A percentile compares a stretch with the other conserved stretches of the same genome.
Evolutionary conservation across 2,113 vertebrate species (phyloP).

Genomic region (Phylloscopus whistleri): DNA sequence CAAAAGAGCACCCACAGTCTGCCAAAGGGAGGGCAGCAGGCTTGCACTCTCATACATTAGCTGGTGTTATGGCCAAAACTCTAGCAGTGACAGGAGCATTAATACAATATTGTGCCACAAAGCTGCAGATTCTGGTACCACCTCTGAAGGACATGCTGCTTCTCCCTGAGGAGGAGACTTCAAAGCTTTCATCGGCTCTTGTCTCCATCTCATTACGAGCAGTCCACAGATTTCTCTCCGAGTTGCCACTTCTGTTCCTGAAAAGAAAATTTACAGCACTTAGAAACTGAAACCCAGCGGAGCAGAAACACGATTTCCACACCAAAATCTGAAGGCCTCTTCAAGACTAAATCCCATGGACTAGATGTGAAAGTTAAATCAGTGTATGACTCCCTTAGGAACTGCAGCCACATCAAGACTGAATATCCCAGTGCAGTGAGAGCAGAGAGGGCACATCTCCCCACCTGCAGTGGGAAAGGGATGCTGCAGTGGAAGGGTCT

Average conservation of each 20-base stretch:
- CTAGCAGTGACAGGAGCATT: not conserved
- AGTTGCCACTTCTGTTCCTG: not conserved
- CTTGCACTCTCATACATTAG: not conserved
- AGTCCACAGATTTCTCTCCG: not conserved
- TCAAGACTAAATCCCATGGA: not conserved
- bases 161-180: not conserved
- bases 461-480: not conserved
- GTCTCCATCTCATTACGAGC: not conserved
- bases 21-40: not conserved
- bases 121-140: not conserved
- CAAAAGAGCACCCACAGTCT: not conserved
- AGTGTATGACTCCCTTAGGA: not conserved
- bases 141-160: not conserved
- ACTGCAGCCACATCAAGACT: rapidly evolving
- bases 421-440: not conserved
- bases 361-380: not conserved
- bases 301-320: not conserved
- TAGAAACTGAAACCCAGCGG: not conserved
- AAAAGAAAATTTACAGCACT: not conserved
- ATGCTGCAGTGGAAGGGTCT: not conserved
- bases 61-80: not conserved
- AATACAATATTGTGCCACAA: not conserved
- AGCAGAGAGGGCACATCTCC: not conserved
- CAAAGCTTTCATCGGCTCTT: not conserved
- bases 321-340: not conserved